These are phyloP conservation scores for Pollimyrus isidori DNA, from an alignment of 2,113 vertebrate genomes.

Conservation along the genomic window DNA sequence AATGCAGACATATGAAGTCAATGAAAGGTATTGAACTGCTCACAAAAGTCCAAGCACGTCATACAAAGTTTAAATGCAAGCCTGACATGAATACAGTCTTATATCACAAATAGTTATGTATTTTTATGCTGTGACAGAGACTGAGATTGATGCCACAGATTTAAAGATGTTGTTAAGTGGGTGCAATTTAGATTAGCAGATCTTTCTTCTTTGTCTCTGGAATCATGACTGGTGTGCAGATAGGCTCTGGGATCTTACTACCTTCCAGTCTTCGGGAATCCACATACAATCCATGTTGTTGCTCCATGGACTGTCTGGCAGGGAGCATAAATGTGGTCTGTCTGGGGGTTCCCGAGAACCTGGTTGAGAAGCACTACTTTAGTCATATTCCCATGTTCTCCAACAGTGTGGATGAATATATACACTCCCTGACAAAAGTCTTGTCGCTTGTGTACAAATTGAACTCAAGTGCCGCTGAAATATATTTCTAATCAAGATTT, in stretches of 20 bases:
- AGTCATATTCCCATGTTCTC: background rate
- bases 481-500: too few relatives aligned
- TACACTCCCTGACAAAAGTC: too few relatives aligned
- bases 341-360: background rate
- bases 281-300: background rate
- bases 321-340: background rate
- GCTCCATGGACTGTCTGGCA: background rate
- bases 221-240: background rate
- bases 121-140: background rate
- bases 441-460: too few relatives aligned
- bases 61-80: background rate
- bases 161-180: background rate
- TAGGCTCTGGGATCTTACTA: background rate
- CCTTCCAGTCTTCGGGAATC: background rate
- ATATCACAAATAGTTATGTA: background rate
- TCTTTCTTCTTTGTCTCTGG: background rate
- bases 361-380: background rate
- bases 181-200: background rate
- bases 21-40: background rate
- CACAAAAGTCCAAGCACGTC: background rate
- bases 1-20: background rate
- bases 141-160: background rate
- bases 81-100: background rate
- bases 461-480: too few relatives aligned
- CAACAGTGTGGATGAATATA: background rate